Percentiles rank a stretch among this genome's conserved stretches.
phyloP scores from a whole-genome alignment of 2,113 vertebrate genomes.

The Chaenocephalus aceratus region DNA sequence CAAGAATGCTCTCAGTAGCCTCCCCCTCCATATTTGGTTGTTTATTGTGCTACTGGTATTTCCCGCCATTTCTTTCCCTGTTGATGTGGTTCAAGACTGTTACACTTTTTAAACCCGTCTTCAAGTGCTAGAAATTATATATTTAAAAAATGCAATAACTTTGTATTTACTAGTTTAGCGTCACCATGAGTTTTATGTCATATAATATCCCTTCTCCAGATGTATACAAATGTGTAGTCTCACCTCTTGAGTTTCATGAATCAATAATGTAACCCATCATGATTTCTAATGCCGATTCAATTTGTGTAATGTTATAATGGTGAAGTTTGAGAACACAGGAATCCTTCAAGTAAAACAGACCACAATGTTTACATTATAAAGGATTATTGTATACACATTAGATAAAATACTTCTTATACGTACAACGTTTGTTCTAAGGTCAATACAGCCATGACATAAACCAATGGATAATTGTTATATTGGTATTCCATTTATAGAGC shows the following conservation, averaged over 20 bases:
- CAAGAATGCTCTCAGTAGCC: background rate
- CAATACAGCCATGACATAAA: background rate
- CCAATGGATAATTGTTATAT: background rate
- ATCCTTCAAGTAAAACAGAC: background rate
- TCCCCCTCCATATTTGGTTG: background rate
- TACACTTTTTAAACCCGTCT: too few relatives aligned
- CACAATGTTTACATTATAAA: too few relatives aligned
- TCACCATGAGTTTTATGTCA: background rate
- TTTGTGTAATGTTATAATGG: background rate
- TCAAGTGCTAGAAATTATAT: background rate
- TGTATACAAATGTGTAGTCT: background rate
- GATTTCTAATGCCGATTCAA: background rate
- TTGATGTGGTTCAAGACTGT: too few relatives aligned
- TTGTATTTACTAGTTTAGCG: background rate
- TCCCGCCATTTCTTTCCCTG: slow-evolving; percentile 37
- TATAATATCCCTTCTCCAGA: background rate
- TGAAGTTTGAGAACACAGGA: background rate
- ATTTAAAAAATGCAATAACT: background rate
- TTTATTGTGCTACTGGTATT: background rate
- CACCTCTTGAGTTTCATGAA: background rate
- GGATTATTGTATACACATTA: too few relatives aligned
- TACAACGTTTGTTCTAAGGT: background rate
- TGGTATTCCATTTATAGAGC: too few relatives aligned
- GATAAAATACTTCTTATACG: background rate
- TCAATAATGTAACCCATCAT: too few relatives aligned